A percentile compares a stretch with the other conserved stretches of the same genome.
These are phyloP conservation scores for Orius laevigatus DNA, from an alignment of 1,140 invertebrate species.

Conservation along the genomic window DNA sequence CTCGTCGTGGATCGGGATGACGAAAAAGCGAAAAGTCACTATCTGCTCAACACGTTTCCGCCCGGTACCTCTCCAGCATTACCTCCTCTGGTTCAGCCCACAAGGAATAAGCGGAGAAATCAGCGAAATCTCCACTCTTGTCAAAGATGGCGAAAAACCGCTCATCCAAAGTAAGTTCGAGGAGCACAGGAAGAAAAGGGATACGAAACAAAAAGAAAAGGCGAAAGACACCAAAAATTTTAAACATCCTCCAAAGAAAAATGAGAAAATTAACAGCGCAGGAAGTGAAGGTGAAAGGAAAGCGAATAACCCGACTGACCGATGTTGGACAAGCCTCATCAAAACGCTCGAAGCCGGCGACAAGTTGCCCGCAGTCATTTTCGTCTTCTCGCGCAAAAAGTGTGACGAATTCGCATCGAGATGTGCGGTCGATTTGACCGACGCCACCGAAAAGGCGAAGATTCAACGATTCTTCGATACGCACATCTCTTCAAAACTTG, in stretches of 20 bases:
- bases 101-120: constrained; percentile 65
- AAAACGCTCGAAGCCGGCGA: constrained; percentile 60
- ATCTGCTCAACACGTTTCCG: constrained; percentile 53
- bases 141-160: constrained; percentile 61
- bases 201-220: background rate
- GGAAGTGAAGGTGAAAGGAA: constrained; percentile 2
- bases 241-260: constrained; percentile 8
- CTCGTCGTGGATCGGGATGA: constrained; percentile 92
- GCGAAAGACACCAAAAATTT: constrained; percentile 7
- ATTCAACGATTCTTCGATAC: constrained; percentile 72
- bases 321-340: constrained; percentile 30
- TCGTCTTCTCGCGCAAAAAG: constrained; percentile 81
- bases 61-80: constrained; percentile 91
- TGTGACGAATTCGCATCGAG: constrained; percentile 61
- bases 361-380: constrained; percentile 83
- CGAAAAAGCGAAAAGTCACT: constrained; percentile 72
- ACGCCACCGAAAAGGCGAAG: constrained; percentile 58
- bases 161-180: constrained; percentile 52
- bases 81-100: constrained; percentile 49
- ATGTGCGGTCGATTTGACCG: constrained; percentile 65
- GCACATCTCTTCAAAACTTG: constrained; percentile 52
- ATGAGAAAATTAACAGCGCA: constrained; percentile 14
- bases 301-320: constrained; percentile 10
- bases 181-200: background rate
- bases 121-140: constrained; percentile 59